These are phyloP conservation scores for Labroides dimidiatus DNA, from an alignment of 2,797 vertebrate species.

Conservation along the genomic window DNA sequence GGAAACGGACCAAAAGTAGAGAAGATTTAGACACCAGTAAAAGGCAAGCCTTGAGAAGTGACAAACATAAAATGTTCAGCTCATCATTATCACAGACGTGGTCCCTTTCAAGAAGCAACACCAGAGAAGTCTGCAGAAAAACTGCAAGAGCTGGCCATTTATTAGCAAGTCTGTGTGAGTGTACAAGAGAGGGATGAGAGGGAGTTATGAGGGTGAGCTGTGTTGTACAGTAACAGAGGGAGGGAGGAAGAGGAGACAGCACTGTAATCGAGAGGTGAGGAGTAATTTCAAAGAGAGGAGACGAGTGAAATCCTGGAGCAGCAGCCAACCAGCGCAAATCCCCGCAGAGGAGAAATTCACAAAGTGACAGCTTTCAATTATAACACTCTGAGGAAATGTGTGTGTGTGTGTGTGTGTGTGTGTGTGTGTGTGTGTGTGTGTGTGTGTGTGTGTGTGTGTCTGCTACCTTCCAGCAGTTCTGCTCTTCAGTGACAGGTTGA, in stretches of 20 bases:
- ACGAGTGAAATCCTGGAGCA: constrained; percentile 58
- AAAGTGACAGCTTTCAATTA: constrained; percentile 75
- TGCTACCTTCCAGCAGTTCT: constrained; percentile 60
- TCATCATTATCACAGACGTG: constrained; percentile 18
- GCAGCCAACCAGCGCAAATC: constrained; percentile 66
- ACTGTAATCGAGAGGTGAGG: constrained; percentile 60
- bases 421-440: constrained; percentile 14
- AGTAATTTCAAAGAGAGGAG: constrained; percentile 60
- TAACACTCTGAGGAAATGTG: constrained; percentile 39
- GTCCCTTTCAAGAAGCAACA: constrained; percentile 28
- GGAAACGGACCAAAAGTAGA: constrained; percentile 30
- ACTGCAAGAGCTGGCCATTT: constrained; percentile 14
- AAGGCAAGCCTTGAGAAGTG: constrained; percentile 33
- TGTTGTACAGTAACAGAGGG: constrained; percentile 28
- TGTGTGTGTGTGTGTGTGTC: constrained; percentile 14
- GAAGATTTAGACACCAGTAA: constrained; percentile 49
- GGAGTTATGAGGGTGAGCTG: neutral
- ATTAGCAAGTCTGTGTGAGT: constrained; percentile 3
- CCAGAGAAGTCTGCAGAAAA: constrained; percentile 9
- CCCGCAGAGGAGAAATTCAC: constrained; percentile 60
- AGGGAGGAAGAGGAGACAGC: constrained; percentile 34
- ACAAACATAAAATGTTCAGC: constrained; percentile 42
- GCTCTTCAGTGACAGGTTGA: constrained; percentile 59
- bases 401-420: constrained; percentile 4
- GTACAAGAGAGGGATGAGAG: neutral